Base-by-base conservation (phyloP, 2,888 invertebrate genomes). In the Automeris io region DNA sequence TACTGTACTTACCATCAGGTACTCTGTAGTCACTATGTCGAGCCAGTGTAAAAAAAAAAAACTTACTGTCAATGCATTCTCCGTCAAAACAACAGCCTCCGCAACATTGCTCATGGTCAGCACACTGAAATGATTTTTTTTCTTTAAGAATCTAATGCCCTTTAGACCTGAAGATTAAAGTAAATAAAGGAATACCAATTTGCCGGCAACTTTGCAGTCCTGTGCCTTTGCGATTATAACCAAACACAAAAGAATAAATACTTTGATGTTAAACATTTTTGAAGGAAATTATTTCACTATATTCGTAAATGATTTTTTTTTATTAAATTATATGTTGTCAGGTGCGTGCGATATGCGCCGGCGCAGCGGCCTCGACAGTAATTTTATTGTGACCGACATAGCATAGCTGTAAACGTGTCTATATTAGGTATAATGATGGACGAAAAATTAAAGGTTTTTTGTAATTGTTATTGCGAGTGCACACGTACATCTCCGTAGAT, bases 71-170 rank as follows among this genome's bases (percentile, higher is more conserved):
- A 39, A 85, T 71, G 47, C 90, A 90, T 38, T 72, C 66, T 41
- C 81, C 82, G 21, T 68, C 56, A 38, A 87, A 75, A 43, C 90
- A 90, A 54, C 90, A 90, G 1, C 90, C 90, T 1, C 89, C 90
- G 47, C 90, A 90, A 45, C 90, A 90, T 40, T 87, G 80, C 37
- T 81, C 83, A 38, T 87, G 76, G 46, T 87, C 85, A 1, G 53
- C 58, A 43, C 88, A 88, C 88, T 88, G 62, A 4, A 74, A 70
- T n/a, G n/a, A n/a, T n/a, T n/a, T n/a, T n/a, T 22, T 22, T 13
- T 19, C 3, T 22, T 34, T 5, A 16, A 7, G 16, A 23, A 23
- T 32, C 13, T 23, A 18, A 6, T 19, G n/a, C 3, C 23, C 11
- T 6, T 37, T 35, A 21, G 16, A 12, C 31, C 19, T 26, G 11